Evolutionary conservation across 2,113 vertebrate species (phyloP).

Genomic region (Empidonax alnorum): DNA sequence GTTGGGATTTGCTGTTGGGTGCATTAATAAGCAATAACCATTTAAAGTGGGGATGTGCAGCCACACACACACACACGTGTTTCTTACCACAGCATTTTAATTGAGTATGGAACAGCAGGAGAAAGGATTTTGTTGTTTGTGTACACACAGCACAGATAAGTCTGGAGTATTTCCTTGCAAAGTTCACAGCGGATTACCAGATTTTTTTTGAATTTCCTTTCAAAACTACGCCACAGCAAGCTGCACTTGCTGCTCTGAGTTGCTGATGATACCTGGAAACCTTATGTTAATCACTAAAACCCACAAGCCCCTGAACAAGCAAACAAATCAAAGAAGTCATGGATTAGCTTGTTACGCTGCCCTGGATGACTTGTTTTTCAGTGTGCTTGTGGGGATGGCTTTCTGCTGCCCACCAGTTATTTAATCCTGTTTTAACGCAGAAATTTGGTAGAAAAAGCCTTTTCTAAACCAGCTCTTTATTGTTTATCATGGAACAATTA

Average conservation of each 20-base stretch:
- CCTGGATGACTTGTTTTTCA: conserved; percentile 63
- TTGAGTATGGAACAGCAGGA: accelerated
- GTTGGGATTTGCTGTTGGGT: neutral
- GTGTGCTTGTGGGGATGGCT: conserved; percentile 24
- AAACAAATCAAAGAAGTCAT: conserved; percentile 29
- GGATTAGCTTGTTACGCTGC: conserved; percentile 53
- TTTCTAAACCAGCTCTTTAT: neutral
- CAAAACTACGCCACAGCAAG: neutral
- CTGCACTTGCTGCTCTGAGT: neutral
- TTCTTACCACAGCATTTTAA: neutral
- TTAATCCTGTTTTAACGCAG: conserved; percentile 54
- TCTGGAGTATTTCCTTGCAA: neutral
- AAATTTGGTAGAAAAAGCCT: conserved; percentile 39
- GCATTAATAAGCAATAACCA: neutral
- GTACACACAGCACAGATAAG: neutral
- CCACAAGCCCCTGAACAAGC: conserved; percentile 25
- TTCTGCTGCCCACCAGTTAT: conserved; percentile 42
- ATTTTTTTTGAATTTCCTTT: neutral
- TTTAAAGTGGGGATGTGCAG: neutral
- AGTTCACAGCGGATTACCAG: neutral
- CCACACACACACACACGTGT: accelerated
- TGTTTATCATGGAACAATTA: conserved; percentile 60
- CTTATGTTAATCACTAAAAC: conserved; percentile 28
- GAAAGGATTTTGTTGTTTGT: neutral
- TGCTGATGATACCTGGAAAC: neutral